Conservation (phyloP, 2,113 vertebrate genomes). For the Nycticebus coucang region DNA sequence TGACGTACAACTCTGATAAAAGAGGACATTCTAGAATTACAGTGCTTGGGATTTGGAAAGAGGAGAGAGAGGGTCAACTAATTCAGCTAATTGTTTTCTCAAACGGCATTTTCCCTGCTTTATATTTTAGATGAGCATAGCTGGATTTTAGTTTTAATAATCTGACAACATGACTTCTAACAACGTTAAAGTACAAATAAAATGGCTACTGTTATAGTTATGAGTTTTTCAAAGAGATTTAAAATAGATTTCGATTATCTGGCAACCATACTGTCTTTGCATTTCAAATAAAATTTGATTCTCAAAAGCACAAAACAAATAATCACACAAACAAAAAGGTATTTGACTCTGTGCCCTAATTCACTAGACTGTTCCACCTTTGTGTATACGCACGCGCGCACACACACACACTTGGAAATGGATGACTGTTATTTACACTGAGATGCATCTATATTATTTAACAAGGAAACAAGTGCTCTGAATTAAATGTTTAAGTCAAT, state of each 20-base stretch:
- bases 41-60: background rate
- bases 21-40: background rate
- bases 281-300: constrained; percentile 11
- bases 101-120: background rate
- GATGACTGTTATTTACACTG: background rate
- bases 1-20: background rate
- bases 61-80: background rate
- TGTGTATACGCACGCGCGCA: background rate
- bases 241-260: background rate
- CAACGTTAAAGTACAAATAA: background rate
- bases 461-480: background rate
- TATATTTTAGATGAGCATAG: background rate
- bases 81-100: background rate
- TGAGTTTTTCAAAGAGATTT: background rate
- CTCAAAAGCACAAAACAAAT: background rate
- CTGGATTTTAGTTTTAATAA: background rate
- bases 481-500: constrained; percentile 7
- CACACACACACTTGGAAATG: background rate
- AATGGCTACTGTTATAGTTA: background rate
- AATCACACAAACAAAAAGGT: background rate
- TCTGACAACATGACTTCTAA: background rate
- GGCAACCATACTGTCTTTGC: background rate
- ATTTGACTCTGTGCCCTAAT: background rate
- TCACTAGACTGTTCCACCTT: background rate
- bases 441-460: background rate